phyloP scores from a whole-genome alignment of 2,113 vertebrate species.

The Hippolais icterina region DNA sequence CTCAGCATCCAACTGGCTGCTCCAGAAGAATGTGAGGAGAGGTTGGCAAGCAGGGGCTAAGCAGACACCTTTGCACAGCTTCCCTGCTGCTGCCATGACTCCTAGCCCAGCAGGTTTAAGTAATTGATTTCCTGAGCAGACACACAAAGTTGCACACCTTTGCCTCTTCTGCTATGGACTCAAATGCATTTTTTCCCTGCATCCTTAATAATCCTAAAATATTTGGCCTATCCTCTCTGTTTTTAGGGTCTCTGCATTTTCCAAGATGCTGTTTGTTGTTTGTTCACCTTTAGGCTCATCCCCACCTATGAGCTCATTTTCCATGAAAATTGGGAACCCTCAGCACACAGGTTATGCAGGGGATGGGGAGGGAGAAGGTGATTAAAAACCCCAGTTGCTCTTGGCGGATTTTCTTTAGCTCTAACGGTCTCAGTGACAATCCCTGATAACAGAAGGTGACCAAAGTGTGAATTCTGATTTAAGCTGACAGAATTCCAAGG shows the following conservation, averaged over 20 bases:
- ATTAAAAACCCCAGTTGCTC: not conserved
- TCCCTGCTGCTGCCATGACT: not conserved
- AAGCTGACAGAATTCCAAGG: not conserved
- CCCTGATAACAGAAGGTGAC: not conserved
- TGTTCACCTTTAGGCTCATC: not conserved
- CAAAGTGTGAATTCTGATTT: not conserved
- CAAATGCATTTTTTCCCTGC: not conserved
- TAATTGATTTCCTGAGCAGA: not conserved
- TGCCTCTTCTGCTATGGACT: not conserved
- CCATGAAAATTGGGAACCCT: fast-evolving
- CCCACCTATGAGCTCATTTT: fast-evolving
- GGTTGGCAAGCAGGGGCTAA: not conserved
- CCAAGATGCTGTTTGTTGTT: not conserved
- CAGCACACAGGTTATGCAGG: fast-evolving
- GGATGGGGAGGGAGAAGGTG: not conserved
- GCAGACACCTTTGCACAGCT: not conserved
- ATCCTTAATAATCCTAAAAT: not conserved
- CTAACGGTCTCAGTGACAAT: not conserved
- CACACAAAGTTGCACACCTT: not conserved
- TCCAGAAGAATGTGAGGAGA: conserved; percentile 2
- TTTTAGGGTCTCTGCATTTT: not conserved
- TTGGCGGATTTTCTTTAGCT: not conserved
- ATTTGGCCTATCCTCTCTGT: not conserved
- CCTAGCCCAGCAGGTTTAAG: not conserved
- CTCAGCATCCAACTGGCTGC: conserved; percentile 24